Conservation (phyloP, 1,140 invertebrate genomes). For the Drosophila prosaltans region DNA sequence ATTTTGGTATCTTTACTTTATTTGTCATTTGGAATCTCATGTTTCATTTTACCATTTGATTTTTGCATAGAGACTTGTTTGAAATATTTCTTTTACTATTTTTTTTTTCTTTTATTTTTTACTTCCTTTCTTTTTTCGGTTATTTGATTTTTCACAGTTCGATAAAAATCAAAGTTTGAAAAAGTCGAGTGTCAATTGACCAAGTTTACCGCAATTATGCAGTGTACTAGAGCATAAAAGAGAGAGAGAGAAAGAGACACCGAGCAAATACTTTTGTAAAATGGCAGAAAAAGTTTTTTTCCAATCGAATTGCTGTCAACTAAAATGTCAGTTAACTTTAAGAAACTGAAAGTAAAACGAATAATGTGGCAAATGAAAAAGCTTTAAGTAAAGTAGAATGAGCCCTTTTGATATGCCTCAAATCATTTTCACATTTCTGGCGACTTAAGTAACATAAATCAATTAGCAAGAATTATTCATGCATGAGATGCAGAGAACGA, state of each 20-base stretch:
- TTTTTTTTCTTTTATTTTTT: neutral
- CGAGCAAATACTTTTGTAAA: constrained; percentile 1
- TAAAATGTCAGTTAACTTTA: constrained; percentile 20
- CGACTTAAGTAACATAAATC: constrained; percentile 10
- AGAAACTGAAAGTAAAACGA: neutral
- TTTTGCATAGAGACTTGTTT: neutral
- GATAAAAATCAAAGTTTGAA: constrained; percentile 11
- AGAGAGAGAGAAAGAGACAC: neutral
- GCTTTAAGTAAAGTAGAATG: neutral
- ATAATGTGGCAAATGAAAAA: neutral
- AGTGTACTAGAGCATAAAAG: neutral
- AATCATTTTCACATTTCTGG: constrained; percentile 1
- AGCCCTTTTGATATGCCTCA: neutral
- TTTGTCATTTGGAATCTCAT: neutral
- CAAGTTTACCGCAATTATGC: constrained; percentile 23
- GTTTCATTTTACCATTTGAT: neutral
- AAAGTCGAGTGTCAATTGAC: constrained; percentile 18
- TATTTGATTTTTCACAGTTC: constrained; percentile 4
- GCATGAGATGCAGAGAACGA: neutral
- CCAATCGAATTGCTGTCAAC: constrained; percentile 21
- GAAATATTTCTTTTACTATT: neutral
- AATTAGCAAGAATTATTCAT: constrained; percentile 8
- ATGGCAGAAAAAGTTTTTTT: constrained; percentile 14
- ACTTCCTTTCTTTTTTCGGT: no score
- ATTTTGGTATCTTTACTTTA: neutral